Base-by-base conservation (phyloP, 2,888 invertebrate species). In the Pachliopta kotzebuea region DNA sequence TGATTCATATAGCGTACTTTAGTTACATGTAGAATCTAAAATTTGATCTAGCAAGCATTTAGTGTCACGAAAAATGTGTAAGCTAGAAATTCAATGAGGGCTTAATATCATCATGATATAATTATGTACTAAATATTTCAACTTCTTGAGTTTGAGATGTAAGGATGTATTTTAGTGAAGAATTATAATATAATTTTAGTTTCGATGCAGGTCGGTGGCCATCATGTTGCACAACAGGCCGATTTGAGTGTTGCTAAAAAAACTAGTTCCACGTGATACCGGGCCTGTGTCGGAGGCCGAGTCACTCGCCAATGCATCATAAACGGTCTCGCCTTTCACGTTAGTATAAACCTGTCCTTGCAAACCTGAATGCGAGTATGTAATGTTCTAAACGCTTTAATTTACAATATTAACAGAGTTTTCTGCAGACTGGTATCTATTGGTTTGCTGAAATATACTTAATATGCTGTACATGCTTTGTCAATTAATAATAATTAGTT, bases 261-360 rank as follows among this genome's bases (percentile, higher is more conserved):
- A 89, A 89, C 87, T 85, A 86, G 88, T 84, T 84, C 80, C 82
- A 85, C 80, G 83, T 82, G 83, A 80, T 83, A 80, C 75, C 74
- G 59, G 52, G 72, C 77, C 78, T 77, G 79, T 78, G 74, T 71
- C 67, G 69, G 62, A 71, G 70, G 68, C 71, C 71, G 67, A 62
- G 67, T 63, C 68, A 65, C 63, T 63, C 61, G 57, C 56, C 54
- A 68, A 65, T 67, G 67, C 60, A 60, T 67, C 64, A 65, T 66
- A 67, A 68, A 67, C 66, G 60, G 60, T 63, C 63, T 68, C 52
- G 64, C 68, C 67, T 69, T 70, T 68, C 68, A 70, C 68, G 58
- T 66, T 68, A 69, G 69, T 69, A 68, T 64, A 61, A 57, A 68
- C 62, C 66, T 57, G 65, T 65, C 53, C 57, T 53, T 53, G 65